Evolutionary conservation across 2,113 vertebrate genomes (phyloP), one percentile per base, ranked within the genome.

Genomic region (Odontesthes bonariensis): DNA sequence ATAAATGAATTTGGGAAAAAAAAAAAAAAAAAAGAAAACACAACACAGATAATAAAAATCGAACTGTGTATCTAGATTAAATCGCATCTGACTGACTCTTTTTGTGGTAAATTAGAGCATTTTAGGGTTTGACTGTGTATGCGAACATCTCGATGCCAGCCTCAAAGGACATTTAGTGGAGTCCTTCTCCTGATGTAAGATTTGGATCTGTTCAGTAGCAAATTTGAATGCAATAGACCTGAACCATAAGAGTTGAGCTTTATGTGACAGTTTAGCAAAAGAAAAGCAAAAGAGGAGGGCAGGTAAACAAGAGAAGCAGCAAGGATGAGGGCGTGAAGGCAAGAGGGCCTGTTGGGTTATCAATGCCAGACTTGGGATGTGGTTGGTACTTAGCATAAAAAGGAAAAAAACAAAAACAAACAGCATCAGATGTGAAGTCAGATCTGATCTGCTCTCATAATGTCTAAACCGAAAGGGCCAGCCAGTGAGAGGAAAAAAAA

Each of bases 401-500:
- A 69, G 14, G 9, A 56, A 47, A 46, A 69, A 56, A 60, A 22
- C 20, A 65, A 69, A 59, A 60, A 22, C n/a, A 68, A 78, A 47
- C 52, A 81, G 73, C 77, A 81, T 88, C 83, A 88, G 84, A 86
- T 79, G 44, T 57, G 77, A 33, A 13, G 35, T 69, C 59, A 78
- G 76, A 74, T 80, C 79, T 80, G 83, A 88, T 69, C 73, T 64
- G 63, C 75, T 85, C 82, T 75, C 20, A 63, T 62, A 51, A 77
- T 38, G 31, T 89, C 63, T 79, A 86, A 82, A 86, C 79, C 80
- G 84, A 78, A 49, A 65, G 76, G 74, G 84, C 52, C 89, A 91
- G 90, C 88, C 89, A 88, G 86, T 80, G 76, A 91, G 75, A 81
- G 86, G 85, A 72, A 73, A 86, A 85, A 85, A 77, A 72, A 82